Percentiles rank a stretch among this genome's conserved stretches.
These are phyloP conservation scores for Phylloscopus trochiloides DNA, from an alignment of 2,113 vertebrate species.

Conservation along the genomic window DNA sequence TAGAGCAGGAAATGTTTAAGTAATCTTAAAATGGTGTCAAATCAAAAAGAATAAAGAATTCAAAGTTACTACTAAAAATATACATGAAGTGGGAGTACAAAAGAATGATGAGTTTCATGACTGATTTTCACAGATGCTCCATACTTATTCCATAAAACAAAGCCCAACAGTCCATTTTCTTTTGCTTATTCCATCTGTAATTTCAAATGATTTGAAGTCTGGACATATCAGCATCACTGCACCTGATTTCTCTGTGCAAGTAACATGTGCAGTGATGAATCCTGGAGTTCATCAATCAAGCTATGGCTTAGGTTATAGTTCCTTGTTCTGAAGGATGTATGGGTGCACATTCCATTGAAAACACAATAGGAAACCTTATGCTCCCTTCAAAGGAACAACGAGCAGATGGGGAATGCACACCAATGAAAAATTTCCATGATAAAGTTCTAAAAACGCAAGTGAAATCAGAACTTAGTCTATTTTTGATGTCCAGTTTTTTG, in stretches of 20 bases:
- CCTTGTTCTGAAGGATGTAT: not conserved
- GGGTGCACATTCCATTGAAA: not conserved
- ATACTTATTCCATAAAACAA: not conserved
- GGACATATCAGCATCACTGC: not conserved
- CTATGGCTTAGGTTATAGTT: not conserved
- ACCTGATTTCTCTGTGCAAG: not conserved
- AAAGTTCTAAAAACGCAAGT: not conserved
- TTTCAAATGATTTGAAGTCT: not conserved
- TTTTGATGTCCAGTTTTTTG: not conserved
- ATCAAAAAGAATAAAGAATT: not conserved
- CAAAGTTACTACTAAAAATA: not conserved
- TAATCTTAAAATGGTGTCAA: not conserved
- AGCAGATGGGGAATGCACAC: not conserved
- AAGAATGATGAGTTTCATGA: not conserved
- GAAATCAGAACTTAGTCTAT: not conserved
- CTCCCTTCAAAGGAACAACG: not conserved
- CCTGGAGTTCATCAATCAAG: not conserved
- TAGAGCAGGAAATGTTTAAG: not conserved
- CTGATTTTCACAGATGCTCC: not conserved
- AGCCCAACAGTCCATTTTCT: not conserved
- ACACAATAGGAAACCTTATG: not conserved
- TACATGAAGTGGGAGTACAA: not conserved
- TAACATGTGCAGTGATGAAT: not conserved
- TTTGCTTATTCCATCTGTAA: not conserved
- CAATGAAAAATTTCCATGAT: not conserved